Percentiles rank a stretch among this genome's conserved stretches.
These are phyloP conservation scores for Calameuta pallipes DNA, from an alignment of 2,888 invertebrate species.

Conservation along the genomic window DNA sequence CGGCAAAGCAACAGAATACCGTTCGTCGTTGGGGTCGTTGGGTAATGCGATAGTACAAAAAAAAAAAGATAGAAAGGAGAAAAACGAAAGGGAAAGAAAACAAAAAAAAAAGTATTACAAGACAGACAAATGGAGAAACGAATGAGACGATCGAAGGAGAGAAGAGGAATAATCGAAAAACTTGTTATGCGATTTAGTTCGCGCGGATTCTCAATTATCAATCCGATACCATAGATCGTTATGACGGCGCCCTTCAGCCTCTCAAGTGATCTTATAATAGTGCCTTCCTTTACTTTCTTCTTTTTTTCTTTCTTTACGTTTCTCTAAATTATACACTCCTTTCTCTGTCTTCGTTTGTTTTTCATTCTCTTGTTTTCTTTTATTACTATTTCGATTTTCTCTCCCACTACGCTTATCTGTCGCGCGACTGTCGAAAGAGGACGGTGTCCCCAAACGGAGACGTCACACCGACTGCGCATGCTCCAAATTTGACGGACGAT, in stretches of 20 bases:
- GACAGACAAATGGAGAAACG: not conserved
- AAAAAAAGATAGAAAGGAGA: not conserved
- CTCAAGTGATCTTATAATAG: not conserved
- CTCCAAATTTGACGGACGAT: not conserved
- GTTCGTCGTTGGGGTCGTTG: slow-evolving; percentile 57
- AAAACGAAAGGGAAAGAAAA: not conserved
- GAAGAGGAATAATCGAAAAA: not conserved
- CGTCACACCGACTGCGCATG: not conserved
- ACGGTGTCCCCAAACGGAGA: not conserved
- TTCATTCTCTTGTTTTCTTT: not conserved
- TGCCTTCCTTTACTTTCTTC: not conserved
- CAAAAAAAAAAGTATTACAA: not conserved
- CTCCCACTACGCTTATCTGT: not conserved
- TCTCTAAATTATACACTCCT: not conserved
- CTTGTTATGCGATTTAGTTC: not conserved
- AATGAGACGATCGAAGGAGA: not conserved
- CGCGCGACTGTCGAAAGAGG: not conserved
- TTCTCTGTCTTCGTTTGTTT: not conserved
- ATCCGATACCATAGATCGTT: not conserved
- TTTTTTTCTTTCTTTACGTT: not conserved
- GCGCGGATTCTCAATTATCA: not conserved
- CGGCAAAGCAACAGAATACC: slow-evolving; percentile 65
- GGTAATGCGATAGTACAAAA: not conserved
- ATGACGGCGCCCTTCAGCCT: not conserved
- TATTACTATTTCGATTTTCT: not conserved